A percentile compares a stretch with the other conserved stretches of the same genome.
These are phyloP conservation scores for Pogonomyrmex californicus DNA, from an alignment of 1,140 invertebrate genomes.

Conservation along the genomic window DNA sequence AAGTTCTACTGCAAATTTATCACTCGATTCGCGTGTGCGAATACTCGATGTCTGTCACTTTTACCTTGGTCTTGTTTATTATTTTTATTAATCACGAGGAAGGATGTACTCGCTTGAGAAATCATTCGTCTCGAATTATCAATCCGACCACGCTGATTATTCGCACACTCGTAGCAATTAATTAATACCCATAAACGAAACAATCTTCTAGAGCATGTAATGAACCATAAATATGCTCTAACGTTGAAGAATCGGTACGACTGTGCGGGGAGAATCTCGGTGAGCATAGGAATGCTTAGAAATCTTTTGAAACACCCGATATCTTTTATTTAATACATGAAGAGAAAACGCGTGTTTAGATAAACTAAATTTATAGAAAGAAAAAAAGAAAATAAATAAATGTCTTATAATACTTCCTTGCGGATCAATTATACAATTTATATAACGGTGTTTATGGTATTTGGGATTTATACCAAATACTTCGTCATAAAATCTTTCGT, in stretches of 20 bases:
- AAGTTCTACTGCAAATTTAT: constrained; percentile 87
- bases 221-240: constrained; percentile 85
- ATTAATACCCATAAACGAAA: constrained; percentile 84
- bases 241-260: constrained; percentile 81
- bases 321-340: constrained; percentile 10
- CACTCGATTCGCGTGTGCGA: constrained; percentile 81
- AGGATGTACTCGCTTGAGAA: not conserved
- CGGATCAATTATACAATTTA: constrained; percentile 9
- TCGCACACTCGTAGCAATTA: constrained; percentile 82
- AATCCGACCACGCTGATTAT: constrained; percentile 73
- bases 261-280: constrained; percentile 71
- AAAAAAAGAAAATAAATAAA: not conserved
- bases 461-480: not conserved
- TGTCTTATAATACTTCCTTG: not conserved
- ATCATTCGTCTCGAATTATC: constrained; percentile 9
- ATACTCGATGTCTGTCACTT: constrained; percentile 70
- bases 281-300: constrained; percentile 66
- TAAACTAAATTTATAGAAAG: not conserved
- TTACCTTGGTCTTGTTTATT: not conserved
- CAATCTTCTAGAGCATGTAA: constrained; percentile 86
- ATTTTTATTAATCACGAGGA: not conserved
- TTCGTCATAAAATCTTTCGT: not conserved
- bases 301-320: constrained; percentile 3
- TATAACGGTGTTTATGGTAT: not conserved
- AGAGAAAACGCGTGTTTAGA: too few relatives aligned